Evolutionary conservation across 1,140 invertebrate species (phyloP).

Genomic region (Dinoponera quadriceps): DNA sequence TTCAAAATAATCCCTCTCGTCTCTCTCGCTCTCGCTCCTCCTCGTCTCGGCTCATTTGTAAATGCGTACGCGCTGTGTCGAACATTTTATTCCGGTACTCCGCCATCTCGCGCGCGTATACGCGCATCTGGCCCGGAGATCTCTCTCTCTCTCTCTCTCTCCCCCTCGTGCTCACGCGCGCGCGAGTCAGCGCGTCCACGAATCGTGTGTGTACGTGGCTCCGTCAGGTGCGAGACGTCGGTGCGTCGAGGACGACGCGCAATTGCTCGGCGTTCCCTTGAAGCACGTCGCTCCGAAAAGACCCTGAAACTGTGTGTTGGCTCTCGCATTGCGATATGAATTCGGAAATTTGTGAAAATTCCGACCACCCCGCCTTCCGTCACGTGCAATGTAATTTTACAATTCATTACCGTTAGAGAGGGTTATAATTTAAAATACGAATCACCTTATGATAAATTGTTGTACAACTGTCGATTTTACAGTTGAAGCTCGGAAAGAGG

Average conservation of each 20-base stretch:
- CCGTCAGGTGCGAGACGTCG: constrained; percentile 1
- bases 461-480: too few species aligned
- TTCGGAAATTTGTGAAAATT: too few species aligned
- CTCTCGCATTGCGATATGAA: too few species aligned
- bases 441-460: too few species aligned
- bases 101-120: background rate
- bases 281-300: background rate
- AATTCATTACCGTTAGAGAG: too few species aligned
- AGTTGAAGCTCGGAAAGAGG: background rate
- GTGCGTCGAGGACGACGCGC: background rate
- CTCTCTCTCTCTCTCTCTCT: background rate
- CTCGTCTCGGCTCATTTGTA: constrained; percentile 35
- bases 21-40: background rate
- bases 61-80: constrained; percentile 20
- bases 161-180: too few species aligned
- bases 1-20: constrained; percentile 50
- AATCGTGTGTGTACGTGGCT: background rate
- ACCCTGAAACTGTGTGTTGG: too few species aligned
- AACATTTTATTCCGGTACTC: constrained; percentile 35
- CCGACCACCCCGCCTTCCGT: too few species aligned
- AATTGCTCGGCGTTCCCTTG: background rate
- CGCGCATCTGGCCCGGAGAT: background rate
- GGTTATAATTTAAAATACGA: too few species aligned
- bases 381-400: too few species aligned
- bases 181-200: too few species aligned